Evolutionary conservation across 2,797 vertebrate genomes (phyloP).

Genomic region (Acanthurus leucopareius): DNA sequence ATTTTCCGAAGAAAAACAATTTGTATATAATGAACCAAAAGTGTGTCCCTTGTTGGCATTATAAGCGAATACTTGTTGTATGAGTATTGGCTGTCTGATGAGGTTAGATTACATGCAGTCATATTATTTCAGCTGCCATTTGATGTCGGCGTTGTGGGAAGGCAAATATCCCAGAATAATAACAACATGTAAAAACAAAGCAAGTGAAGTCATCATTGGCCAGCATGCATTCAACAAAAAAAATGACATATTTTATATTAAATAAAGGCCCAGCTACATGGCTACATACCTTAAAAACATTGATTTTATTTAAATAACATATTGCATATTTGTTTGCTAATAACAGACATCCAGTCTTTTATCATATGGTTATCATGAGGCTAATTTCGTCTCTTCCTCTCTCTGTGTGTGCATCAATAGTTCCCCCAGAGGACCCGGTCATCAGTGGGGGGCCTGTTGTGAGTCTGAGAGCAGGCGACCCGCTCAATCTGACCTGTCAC

Average conservation of each 20-base stretch:
- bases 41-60: neutral
- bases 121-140: constrained; percentile 21
- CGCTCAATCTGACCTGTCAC: constrained; percentile 96
- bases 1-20: constrained; percentile 22
- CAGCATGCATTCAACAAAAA: neutral
- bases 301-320: neutral
- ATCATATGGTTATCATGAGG: neutral
- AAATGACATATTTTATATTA: neutral
- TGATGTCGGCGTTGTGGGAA: neutral
- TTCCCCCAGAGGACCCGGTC: constrained; percentile 96
- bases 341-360: neutral
- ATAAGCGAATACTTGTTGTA: constrained; percentile 43
- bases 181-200: neutral
- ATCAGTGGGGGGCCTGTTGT: constrained; percentile 95
- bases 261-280: constrained; percentile 10
- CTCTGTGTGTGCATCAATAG: constrained; percentile 78
- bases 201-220: neutral
- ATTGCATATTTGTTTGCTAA: neutral
- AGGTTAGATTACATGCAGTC: constrained; percentile 15
- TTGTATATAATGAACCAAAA: constrained; percentile 13
- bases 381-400: constrained; percentile 12
- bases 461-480: constrained; percentile 94
- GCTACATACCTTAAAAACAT: neutral
- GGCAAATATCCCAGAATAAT: neutral
- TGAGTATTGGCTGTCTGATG: constrained; percentile 12